Conservation (phyloP, 37 sponge, comb jelly and placozoan species). For the Bolinopsis microptera region DNA sequence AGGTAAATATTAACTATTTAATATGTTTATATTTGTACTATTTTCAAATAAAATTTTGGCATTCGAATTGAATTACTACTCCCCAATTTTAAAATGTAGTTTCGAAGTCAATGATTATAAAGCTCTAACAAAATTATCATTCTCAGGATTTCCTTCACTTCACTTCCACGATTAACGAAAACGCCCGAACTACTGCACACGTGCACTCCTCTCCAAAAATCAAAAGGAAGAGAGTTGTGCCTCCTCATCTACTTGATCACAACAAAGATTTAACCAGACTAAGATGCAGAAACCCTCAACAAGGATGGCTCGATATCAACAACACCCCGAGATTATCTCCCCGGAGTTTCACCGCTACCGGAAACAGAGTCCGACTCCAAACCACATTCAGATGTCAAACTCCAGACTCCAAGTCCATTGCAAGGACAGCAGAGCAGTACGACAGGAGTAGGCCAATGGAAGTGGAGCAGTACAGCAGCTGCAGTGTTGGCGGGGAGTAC, state of each 20-base stretch:
- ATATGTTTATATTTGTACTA: too few species aligned
- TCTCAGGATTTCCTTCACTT: background rate
- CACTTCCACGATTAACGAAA: background rate
- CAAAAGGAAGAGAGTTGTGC: background rate
- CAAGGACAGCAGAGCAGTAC: background rate
- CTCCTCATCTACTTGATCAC: background rate
- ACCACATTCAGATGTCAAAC: background rate
- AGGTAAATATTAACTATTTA: background rate
- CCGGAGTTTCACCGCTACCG: background rate
- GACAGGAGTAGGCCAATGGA: background rate
- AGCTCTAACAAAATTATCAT: too few species aligned
- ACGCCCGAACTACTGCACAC: background rate
- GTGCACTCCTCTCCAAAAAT: background rate
- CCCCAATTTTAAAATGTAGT: too few species aligned
- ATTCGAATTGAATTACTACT: too few species aligned
- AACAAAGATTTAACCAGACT: background rate
- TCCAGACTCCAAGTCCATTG: too few species aligned
- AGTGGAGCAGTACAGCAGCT: background rate
- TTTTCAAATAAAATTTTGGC: too few species aligned
- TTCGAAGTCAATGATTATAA: too few species aligned
- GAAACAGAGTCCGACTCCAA: background rate
- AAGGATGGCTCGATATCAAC: background rate
- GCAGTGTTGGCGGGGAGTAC: background rate
- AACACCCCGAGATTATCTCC: background rate
- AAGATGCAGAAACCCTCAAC: constrained; percentile 1